These are phyloP conservation scores for Phymatocera aterrima DNA, from an alignment of 2,888 invertebrate genomes.

Conservation along the genomic window DNA sequence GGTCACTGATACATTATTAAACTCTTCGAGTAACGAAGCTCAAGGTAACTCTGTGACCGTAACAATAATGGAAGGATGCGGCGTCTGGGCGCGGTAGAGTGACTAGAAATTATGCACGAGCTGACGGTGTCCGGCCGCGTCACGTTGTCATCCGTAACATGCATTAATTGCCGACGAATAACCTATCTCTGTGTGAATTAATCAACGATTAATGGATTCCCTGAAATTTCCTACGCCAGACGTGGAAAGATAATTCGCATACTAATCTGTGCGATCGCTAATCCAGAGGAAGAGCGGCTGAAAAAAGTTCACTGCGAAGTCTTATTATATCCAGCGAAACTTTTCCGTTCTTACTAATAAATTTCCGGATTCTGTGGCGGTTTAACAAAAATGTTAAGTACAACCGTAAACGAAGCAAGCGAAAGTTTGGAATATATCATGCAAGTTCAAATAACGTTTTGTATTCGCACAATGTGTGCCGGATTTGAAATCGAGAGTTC, in stretches of 20 bases:
- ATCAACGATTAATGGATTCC: conserved; percentile 27
- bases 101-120: conserved; percentile 40
- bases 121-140: conserved; percentile 26
- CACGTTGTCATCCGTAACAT: not conserved
- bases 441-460: not conserved
- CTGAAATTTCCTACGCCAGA: not conserved
- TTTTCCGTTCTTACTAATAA: not conserved
- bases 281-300: not conserved
- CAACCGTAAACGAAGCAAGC: not conserved
- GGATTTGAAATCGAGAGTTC: not conserved
- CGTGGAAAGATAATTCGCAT: not conserved
- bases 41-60: conserved; percentile 14
- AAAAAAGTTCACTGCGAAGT: not conserved
- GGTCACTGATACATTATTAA: too few relatives aligned
- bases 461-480: not conserved
- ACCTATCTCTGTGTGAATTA: conserved; percentile 23
- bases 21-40: too few relatives aligned
- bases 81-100: conserved; percentile 27
- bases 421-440: not conserved
- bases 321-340: not conserved
- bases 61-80: conserved; percentile 14
- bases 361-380: not conserved
- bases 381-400: not conserved
- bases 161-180: conserved; percentile 37
- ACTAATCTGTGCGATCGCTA: not conserved